Conservation (phyloP, 2,888 invertebrate genomes). For the Melanostoma mellinum region DNA sequence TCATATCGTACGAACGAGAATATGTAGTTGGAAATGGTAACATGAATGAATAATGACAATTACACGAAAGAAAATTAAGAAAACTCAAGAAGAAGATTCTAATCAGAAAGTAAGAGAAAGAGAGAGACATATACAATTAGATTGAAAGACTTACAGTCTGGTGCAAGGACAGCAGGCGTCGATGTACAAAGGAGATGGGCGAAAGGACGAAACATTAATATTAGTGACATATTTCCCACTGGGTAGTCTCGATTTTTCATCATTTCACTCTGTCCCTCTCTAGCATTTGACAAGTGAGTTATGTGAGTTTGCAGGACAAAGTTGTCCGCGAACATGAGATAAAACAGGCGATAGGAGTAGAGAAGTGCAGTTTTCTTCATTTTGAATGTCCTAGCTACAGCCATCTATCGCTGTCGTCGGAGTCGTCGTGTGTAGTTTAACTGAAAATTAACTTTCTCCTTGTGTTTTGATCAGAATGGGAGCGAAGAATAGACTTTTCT, state of each 20-base stretch:
- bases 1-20: neutral
- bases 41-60: conserved; percentile 36
- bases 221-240: conserved; percentile 70
- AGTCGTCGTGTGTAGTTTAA: conserved; percentile 54
- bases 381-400: conserved; percentile 64
- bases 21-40: conserved; percentile 1
- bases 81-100: conserved; percentile 53
- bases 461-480: conserved; percentile 3
- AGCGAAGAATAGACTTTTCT: too few relatives aligned
- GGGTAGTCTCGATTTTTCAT: conserved; percentile 71
- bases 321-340: conserved; percentile 36
- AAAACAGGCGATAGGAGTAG: neutral
- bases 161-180: neutral
- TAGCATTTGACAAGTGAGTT: conserved; percentile 67
- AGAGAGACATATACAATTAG: conserved; percentile 39
- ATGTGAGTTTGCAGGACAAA: conserved; percentile 66
- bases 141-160: conserved; percentile 19
- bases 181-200: neutral
- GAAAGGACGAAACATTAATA: conserved; percentile 64
- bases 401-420: conserved; percentile 50
- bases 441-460: conserved; percentile 62
- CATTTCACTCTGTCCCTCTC: conserved; percentile 24
- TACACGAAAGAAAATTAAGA: conserved; percentile 52
- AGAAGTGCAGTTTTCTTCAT: conserved; percentile 55
- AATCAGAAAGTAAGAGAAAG: conserved; percentile 50